phyloP scores from a whole-genome alignment of 1,140 invertebrate genomes.

The Aricia agestis region DNA sequence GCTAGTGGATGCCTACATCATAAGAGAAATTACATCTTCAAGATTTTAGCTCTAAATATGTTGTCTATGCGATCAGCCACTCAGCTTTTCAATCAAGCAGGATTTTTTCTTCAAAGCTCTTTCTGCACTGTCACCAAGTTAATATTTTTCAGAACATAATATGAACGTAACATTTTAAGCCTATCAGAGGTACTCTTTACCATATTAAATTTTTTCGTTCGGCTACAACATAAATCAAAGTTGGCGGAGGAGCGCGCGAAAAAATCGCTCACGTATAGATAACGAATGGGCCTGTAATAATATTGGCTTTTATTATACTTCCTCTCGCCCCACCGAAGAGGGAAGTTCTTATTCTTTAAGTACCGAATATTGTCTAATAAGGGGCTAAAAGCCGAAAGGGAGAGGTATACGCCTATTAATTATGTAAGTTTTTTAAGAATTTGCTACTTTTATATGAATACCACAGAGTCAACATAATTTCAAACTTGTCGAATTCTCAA shows the following conservation, averaged over 20 bases:
- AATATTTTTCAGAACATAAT: not conserved
- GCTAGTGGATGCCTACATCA: too few relatives aligned
- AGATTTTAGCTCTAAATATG: too few relatives aligned
- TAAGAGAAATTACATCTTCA: too few relatives aligned
- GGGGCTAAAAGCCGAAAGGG: too few relatives aligned
- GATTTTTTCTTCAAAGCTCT: not conserved
- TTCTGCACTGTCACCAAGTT: not conserved
- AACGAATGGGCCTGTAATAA: constrained; percentile 10
- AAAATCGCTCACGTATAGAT: constrained; percentile 10
- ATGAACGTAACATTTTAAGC: not conserved
- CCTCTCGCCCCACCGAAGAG: not conserved
- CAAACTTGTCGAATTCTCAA: too few relatives aligned
- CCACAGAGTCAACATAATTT: too few relatives aligned
- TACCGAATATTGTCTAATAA: not conserved
- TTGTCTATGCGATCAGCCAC: too few relatives aligned
- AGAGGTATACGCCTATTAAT: too few relatives aligned
- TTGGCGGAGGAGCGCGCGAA: not conserved
- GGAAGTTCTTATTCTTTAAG: not conserved
- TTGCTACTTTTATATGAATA: too few relatives aligned
- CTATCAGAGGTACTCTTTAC: not conserved
- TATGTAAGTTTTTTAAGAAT: too few relatives aligned
- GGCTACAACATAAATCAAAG: not conserved
- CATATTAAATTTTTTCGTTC: constrained; percentile 7
- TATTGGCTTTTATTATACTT: constrained; percentile 12
- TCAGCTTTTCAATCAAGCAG: too few relatives aligned